Evolutionary conservation across 2,797 vertebrate genomes (phyloP), one percentile per base, ranked within the genome.

Genomic region (Xenentodon cancila): DNA sequence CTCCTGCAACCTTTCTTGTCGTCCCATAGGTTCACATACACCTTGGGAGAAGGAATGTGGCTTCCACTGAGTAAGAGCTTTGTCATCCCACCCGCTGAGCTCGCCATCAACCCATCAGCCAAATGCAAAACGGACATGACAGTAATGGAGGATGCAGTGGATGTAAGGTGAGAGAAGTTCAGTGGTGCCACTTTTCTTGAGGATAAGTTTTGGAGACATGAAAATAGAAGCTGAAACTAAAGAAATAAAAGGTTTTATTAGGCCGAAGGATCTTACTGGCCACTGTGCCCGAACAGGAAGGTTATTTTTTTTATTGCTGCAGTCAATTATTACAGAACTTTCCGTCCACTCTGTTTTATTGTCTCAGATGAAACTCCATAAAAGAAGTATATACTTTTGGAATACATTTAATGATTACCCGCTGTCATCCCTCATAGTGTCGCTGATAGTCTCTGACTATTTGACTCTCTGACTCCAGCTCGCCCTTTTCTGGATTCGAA

Each of bases 91-190:
- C 97, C 97, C 0, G 97, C 97, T 0, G 97, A 99, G 83, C 94
- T 99, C 61, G 97, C 97, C 88, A 98, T 99, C 92, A 99, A 99
- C 87, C 97, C 97, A 2, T 99, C 97, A 0, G 97, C 97, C 43
- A 99, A 99, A 86, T 99, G 97, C 84, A 99, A 99, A 92, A 99
- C 97, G 0, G 97, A 99, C 89, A 99, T 99, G 97, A 99, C 97
- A 0, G 97, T 99, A 83, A 99, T 99, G 97, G 97, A 99, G 81
- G 97, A 99, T 0, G 97, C 97, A 0, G 97, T 99, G 80, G 97
- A 99, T 59, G 97, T 99, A 85, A 95, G 97, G 97, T 99, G 74
- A 86, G 88, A 47, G 34, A 52, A 48, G 19, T 37, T 60, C 51
- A 27, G 40, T 32, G 34, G 7, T 2, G n/a, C 17, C 49, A 18